Evolutionary conservation across 1,140 invertebrate genomes (phyloP), one percentile per base, ranked within the genome.

Genomic region (Aradophagus sp.): DNA sequence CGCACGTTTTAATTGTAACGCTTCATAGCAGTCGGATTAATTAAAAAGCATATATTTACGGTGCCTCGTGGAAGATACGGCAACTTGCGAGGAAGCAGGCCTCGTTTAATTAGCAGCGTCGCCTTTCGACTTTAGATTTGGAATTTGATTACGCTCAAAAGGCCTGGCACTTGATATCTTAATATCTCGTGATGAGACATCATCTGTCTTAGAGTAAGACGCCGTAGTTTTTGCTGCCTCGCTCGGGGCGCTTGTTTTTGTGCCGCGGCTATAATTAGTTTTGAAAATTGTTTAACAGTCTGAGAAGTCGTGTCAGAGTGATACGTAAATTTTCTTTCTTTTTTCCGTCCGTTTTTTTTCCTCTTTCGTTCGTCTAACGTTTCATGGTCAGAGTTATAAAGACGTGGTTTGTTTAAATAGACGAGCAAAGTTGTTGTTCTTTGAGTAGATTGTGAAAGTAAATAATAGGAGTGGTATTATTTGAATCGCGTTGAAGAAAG

Each of bases 31-130:
- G 41, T 35, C 39, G 27, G 59, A 75, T 75, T 75, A 73, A 76
- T 76, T 76, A 73, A 73, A 71, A 76, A 76, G 48, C 36, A 61
- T 31, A 70, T 73, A 68, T 76, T 76, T 70, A 75, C 70, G 52
- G 20, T 23, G 48, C 20, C 20, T 5, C 59, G 26, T 13, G 36
- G 1, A 27, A 50, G 20, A 23, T 2, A 19, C 19, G 15, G 17
- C 1, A 20, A 32, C 26, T 32, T 12, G 39, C 19, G 17, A 34
- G n/a, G 14, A 34, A 31, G 11, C 42, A 15, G 7, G 23, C 0
- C 32, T 36, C 27, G 39, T 19, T 65, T 55, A 65, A 65, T 55
- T 65, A 55, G 41, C 32, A 55, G 41, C 32, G 39, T 23, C 20
- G 32, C 27, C 47, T 55, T 55, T 44, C 27, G 41, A 53, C 53